A percentile compares a stretch with the other conserved stretches of the same genome.
These are phyloP conservation scores for Philypnodon macrostomus DNA, from an alignment of 2,797 vertebrate species.

Conservation along the genomic window DNA sequence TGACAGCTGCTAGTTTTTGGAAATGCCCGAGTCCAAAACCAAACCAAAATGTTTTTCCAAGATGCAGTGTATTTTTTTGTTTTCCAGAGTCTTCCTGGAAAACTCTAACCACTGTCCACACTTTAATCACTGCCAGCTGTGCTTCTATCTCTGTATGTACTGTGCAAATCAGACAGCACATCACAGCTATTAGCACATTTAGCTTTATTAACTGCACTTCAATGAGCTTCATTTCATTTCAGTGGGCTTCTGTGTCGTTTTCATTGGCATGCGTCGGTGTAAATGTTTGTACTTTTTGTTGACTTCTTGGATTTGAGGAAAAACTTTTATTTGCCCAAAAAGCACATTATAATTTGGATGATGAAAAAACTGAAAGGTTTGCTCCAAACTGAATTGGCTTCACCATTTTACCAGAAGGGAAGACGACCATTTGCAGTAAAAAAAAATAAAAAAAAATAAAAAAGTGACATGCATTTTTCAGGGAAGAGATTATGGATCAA, in stretches of 20 bases:
- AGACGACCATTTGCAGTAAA: too few relatives aligned
- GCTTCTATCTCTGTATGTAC: conserved; percentile 13
- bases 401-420: too few relatives aligned
- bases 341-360: too few relatives aligned
- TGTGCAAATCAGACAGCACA: conserved; percentile 9
- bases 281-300: too few relatives aligned
- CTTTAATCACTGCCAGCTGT: conserved; percentile 35
- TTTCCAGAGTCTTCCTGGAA: conserved; percentile 24
- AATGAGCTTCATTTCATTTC: too few relatives aligned
- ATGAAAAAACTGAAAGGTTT: too few relatives aligned
- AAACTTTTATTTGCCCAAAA: too few relatives aligned
- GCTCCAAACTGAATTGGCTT: too few relatives aligned
- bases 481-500: background rate
- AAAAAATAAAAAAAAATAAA: background rate
- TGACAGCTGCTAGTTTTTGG: conserved; percentile 15
- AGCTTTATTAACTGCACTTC: background rate
- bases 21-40: conserved; percentile 19
- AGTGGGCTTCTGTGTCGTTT: too few relatives aligned
- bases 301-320: too few relatives aligned
- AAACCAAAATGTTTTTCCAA: conserved; percentile 41
- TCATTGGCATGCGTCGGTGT: background rate
- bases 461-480: conserved; percentile 16
- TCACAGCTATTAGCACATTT: conserved; percentile 1
- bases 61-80: conserved; percentile 19
- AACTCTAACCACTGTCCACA: conserved; percentile 26